A percentile compares a stretch with the other conserved stretches of the same genome.
Evolutionary conservation across 30 jellyfish, hydroid and myxozoan genomes (phyloP).

Genomic region (Hydractinia symbiolongicarpus): DNA sequence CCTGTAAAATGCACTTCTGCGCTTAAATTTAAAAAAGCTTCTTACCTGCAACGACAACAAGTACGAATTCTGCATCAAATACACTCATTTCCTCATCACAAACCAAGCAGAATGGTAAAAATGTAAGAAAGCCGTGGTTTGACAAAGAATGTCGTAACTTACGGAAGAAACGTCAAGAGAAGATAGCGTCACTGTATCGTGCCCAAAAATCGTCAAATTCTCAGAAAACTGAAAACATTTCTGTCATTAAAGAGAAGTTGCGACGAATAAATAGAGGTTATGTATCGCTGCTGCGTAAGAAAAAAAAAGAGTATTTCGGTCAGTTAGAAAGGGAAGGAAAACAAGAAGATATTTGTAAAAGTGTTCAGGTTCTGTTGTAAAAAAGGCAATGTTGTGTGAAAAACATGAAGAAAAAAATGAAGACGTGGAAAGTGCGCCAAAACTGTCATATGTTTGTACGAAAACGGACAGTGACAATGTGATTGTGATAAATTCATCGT

Average conservation of each 20-base stretch:
- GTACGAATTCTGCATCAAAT: not conserved
- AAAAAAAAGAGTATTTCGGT: not conserved
- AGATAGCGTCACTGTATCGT: conserved; percentile 7
- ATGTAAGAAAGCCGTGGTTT: conserved; percentile 5
- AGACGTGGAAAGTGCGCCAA: no score
- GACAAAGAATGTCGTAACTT: not conserved
- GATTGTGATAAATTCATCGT: no score
- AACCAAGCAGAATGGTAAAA: not conserved
- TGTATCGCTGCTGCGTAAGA: not conserved
- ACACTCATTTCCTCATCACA: not conserved
- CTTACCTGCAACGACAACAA: not conserved
- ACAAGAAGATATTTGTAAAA: conserved; percentile 1
- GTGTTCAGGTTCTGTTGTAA: not conserved
- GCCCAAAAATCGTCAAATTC: not conserved
- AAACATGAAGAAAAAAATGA: not conserved
- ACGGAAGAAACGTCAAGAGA: conserved; percentile 3
- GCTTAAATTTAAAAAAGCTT: not conserved
- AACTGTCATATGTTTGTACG: no score
- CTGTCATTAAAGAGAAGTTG: not conserved
- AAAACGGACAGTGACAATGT: no score
- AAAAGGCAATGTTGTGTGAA: not conserved
- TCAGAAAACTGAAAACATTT: not conserved
- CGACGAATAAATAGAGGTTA: not conserved
- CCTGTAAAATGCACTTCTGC: not conserved
- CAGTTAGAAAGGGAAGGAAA: conserved; percentile 1